A percentile compares a stretch with the other conserved stretches of the same genome.
phyloP scores from a whole-genome alignment of 2,888 invertebrate genomes.

The Drosophila prolongata region DNA sequence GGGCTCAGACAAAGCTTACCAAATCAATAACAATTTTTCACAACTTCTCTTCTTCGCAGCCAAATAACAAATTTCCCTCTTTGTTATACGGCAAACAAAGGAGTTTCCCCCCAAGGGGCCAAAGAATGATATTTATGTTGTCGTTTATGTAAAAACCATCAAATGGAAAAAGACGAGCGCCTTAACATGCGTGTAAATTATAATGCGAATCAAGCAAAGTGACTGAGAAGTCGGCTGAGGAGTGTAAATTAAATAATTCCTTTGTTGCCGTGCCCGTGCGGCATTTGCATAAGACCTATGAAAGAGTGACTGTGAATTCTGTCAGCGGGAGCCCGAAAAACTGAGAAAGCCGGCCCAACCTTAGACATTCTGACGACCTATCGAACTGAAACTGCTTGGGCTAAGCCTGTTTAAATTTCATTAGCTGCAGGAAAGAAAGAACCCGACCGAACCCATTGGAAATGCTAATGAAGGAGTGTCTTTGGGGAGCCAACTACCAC shows the following conservation, averaged over 20 bases:
- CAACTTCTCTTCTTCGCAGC: slow-evolving; percentile 61
- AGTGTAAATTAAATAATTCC: slow-evolving; percentile 78
- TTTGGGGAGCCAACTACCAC: slow-evolving; percentile 24
- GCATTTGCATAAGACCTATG: slow-evolving; percentile 68
- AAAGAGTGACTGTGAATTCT: slow-evolving; percentile 44
- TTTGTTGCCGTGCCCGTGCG: slow-evolving; percentile 54
- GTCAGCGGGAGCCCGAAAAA: slow-evolving; percentile 55
- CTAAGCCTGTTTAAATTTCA: slow-evolving; percentile 59
- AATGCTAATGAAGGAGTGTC: slow-evolving; percentile 44
- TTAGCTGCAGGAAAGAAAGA: slow-evolving; percentile 36
- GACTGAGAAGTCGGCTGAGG: slow-evolving; percentile 33
- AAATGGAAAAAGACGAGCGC: slow-evolving; percentile 45
- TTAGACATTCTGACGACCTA: slow-evolving; percentile 65
- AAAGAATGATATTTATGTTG: slow-evolving; percentile 72
- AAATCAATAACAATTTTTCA: slow-evolving; percentile 77
- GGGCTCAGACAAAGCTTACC: slow-evolving; percentile 24
- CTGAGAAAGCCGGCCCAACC: slow-evolving; percentile 1
- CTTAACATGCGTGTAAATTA: slow-evolving; percentile 74
- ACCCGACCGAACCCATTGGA: slow-evolving; percentile 24
- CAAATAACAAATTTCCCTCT: slow-evolving; percentile 40
- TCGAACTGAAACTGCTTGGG: slow-evolving; percentile 48
- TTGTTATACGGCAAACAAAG: slow-evolving; percentile 63
- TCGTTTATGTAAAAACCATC: slow-evolving; percentile 72
- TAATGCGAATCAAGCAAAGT: slow-evolving; percentile 68
- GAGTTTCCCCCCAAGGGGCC: slow-evolving; percentile 48